Evolutionary conservation across 2,888 invertebrate species (phyloP), one percentile per base, ranked within the genome.

Genomic region (Leptinotarsa rubiginosa): DNA sequence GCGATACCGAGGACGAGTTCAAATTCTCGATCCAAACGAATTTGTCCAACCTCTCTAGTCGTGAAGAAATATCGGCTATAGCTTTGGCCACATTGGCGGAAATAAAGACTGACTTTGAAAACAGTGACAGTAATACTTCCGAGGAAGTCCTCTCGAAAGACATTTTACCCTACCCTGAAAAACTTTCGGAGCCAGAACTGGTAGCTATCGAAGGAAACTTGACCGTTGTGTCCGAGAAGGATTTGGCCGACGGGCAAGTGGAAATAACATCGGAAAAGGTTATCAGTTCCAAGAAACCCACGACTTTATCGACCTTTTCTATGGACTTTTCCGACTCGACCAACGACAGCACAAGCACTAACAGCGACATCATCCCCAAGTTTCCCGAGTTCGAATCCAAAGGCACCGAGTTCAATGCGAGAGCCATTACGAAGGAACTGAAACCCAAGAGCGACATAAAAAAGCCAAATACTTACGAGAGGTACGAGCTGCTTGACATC

Each of bases 171-270:
- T 47, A 69, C 66, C 72, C 76, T n/a, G 75, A 75, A 50, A 73
- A 73, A 65, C 52, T 75, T 10, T 73, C 66, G 18, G 81, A 81
- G 69, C 75, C 84, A 15, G 84, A 85, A 72, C 66, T 84, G 47
- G 86, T 90, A 62, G 89, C 89, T 83, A 88, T 89, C 0, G 90
- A 91, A 85, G 90, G 90, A 87, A 91, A 91, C 88, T 89, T 91
- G 87, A 91, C 91, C 82, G 90, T 91, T 4, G 85, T 87, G 59
- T 87, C 88, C 15, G 87, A 87, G 75, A 85, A 85, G 77, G 87
- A 86, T 80, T 80, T 88, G 68, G 86, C 83, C 4, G 86, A 88
- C 69, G 83, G 84, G 25, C 91, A 91, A 83, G 89, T 89, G 1
- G 89, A 91, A 18, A 91, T 91, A 82, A 90, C 91, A 10, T 88